Percentiles rank a stretch among this genome's conserved stretches.
phyloP scores from a whole-genome alignment of 2,113 vertebrate genomes.

The Ammodytes dubius region DNA sequence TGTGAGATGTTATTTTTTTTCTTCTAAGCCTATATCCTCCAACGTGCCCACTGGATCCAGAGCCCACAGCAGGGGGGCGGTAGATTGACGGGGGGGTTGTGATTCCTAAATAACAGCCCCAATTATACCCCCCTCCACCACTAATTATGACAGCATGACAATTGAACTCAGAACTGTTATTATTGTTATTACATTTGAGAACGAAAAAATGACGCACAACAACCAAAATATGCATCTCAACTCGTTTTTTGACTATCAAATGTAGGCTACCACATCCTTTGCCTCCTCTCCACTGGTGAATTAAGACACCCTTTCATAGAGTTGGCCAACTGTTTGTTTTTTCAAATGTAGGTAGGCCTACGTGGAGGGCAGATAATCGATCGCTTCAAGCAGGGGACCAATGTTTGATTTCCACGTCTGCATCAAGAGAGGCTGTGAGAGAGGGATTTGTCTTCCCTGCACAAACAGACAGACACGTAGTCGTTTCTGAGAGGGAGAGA shows the following conservation, averaged over 20 bases:
- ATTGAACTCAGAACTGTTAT: conserved; percentile 34
- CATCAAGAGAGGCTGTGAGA: conserved; percentile 54
- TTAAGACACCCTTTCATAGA: too few species aligned
- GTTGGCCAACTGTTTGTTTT: background rate
- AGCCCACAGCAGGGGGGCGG: conserved; percentile 15
- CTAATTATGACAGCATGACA: conserved; percentile 45
- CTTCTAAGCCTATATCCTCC: conserved; percentile 48
- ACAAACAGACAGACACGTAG: conserved; percentile 85
- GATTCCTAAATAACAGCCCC: conserved; percentile 25
- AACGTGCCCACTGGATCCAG: conserved; percentile 69
- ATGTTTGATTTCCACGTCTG: conserved; percentile 83
- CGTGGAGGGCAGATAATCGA: conserved; percentile 59
- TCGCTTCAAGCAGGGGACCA: conserved; percentile 55
- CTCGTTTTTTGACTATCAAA: conserved; percentile 11
- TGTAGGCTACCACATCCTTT: background rate
- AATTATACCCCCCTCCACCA: background rate
- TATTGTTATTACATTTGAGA: background rate
- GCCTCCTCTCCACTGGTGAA: background rate
- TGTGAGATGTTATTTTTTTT: conserved; percentile 18
- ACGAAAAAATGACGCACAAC: background rate
- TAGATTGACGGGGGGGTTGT: too few species aligned
- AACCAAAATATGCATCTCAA: background rate
- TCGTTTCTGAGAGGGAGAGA: conserved; percentile 73
- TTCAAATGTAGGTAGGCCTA: background rate
- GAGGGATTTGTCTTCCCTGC: conserved; percentile 69